phyloP scores from a whole-genome alignment of 2,888 invertebrate genomes.

The Agriopis leucophaearia region DNA sequence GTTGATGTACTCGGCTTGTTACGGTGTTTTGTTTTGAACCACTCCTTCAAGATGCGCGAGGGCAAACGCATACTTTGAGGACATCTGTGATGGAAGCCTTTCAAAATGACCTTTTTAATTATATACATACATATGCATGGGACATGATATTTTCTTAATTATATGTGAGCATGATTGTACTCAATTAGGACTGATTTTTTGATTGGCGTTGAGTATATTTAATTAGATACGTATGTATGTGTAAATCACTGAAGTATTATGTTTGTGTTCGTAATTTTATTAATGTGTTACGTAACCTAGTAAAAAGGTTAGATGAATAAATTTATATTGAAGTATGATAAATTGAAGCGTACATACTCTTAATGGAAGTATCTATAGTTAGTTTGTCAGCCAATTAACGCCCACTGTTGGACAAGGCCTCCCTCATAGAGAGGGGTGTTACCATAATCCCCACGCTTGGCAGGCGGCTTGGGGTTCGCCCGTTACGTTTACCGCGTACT shows the following conservation, averaged over 20 bases:
- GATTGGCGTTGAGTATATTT: slow-evolving; percentile 33
- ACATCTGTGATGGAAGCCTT: slow-evolving; percentile 64
- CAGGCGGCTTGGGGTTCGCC: too few relatives aligned
- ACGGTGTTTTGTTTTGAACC: slow-evolving; percentile 74
- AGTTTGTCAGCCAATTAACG: too few relatives aligned
- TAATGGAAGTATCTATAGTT: too few relatives aligned
- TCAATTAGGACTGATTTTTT: slow-evolving; percentile 53
- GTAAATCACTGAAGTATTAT: neutral
- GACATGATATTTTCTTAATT: slow-evolving; percentile 45
- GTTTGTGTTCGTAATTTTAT: neutral
- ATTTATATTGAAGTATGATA: neutral
- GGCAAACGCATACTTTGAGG: slow-evolving; percentile 69
- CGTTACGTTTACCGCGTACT: too few relatives aligned
- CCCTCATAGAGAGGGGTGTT: too few relatives aligned
- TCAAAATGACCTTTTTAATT: slow-evolving; percentile 66
- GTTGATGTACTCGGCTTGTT: slow-evolving; percentile 64
- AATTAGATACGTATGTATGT: slow-evolving; percentile 15
- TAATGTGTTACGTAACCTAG: neutral
- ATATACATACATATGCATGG: slow-evolving; percentile 40
- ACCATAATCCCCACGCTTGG: too few relatives aligned
- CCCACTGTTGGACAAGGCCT: too few relatives aligned
- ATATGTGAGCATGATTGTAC: slow-evolving; percentile 57
- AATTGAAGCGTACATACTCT: neutral
- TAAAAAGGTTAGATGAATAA: slow-evolving; percentile 4
- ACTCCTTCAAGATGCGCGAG: slow-evolving; percentile 65